phyloP scores from a whole-genome alignment of 2,888 invertebrate genomes.

The Labia minor region DNA sequence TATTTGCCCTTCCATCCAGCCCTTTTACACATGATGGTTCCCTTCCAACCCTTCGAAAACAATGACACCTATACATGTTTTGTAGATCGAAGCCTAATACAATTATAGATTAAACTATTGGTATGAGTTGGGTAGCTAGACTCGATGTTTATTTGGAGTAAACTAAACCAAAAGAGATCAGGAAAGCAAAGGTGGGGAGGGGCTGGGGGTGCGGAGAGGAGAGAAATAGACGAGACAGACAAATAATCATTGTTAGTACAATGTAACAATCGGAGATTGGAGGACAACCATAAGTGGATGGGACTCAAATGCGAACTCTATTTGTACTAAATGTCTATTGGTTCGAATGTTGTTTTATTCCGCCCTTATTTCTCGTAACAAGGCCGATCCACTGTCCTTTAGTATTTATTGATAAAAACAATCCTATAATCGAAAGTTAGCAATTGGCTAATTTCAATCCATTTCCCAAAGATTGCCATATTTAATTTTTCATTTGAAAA shows the following conservation, averaged over 20 bases:
- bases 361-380: background rate
- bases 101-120: background rate
- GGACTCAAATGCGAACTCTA: background rate
- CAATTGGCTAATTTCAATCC: too few relatives aligned
- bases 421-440: background rate
- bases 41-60: background rate
- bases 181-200: background rate
- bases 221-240: background rate
- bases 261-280: background rate
- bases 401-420: background rate
- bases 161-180: background rate
- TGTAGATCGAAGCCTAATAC: background rate
- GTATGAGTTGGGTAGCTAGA: background rate
- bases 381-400: background rate
- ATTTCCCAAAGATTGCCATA: too few relatives aligned
- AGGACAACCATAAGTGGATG: background rate
- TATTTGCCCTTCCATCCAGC: background rate
- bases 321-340: background rate
- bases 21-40: too few relatives aligned
- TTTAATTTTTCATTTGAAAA: too few relatives aligned
- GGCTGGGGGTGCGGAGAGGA: background rate
- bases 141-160: background rate
- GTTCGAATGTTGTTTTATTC: background rate
- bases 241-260: constrained; percentile 1
- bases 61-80: constrained; percentile 13